Conservation (phyloP, 2,888 invertebrate species). For the Octodonta nipae region DNA sequence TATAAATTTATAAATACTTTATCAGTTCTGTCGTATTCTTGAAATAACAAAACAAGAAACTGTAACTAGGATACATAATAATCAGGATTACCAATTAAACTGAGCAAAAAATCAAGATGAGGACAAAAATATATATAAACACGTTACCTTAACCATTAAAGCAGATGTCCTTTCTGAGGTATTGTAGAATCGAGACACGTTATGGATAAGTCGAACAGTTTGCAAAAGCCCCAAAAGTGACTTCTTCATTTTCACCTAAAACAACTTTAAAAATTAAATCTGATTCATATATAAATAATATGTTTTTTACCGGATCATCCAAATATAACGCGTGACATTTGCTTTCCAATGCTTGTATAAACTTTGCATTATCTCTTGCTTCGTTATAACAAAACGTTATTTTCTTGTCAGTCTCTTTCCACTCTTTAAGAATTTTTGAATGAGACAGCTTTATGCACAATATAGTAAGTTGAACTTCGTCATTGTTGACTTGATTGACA, state of each 20-base stretch:
- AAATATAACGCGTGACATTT: conserved; percentile 87
- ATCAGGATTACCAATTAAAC: no score
- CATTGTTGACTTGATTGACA: conserved; percentile 57
- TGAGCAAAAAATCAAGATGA: no score
- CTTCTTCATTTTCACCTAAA: conserved; percentile 69
- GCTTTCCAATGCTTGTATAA: conserved; percentile 84
- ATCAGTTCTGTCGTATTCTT: no score
- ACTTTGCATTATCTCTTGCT: conserved; percentile 90
- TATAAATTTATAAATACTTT: no score
- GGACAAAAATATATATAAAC: no score
- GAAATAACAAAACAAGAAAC: no score
- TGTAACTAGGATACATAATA: no score
- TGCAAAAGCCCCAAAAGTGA: conserved; percentile 79
- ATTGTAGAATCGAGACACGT: conserved; percentile 90
- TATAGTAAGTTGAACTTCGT: conserved; percentile 64
- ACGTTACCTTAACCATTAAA: conserved; percentile 77
- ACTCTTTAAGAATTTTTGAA: conserved; percentile 65
- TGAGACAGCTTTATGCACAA: conserved; percentile 61
- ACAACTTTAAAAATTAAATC: conserved; percentile 3
- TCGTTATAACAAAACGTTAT: conserved; percentile 92
- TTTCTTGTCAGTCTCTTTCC: conserved; percentile 77
- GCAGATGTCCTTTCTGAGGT: conserved; percentile 92
- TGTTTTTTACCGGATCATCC: conserved; percentile 66
- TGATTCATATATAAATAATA: not conserved
- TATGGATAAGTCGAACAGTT: conserved; percentile 84